These are phyloP conservation scores for Hippolais icterina DNA, from an alignment of 2,113 vertebrate genomes.

Conservation along the genomic window DNA sequence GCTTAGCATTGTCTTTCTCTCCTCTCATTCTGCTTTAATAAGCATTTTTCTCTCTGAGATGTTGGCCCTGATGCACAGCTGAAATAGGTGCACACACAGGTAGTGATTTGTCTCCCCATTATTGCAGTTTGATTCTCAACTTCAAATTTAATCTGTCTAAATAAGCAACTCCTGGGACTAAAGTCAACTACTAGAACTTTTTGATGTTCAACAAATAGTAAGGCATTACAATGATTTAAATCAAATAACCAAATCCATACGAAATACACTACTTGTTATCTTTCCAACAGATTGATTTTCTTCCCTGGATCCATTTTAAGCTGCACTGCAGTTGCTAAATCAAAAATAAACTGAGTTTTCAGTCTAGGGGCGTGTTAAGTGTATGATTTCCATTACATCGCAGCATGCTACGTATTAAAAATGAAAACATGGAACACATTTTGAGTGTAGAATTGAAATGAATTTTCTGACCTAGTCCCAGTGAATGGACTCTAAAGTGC, in stretches of 20 bases:
- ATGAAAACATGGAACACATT: slow-evolving; percentile 7
- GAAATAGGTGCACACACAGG: background rate
- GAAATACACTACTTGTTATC: slow-evolving; percentile 16
- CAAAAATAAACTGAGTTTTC: slow-evolving; percentile 10
- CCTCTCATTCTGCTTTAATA: background rate
- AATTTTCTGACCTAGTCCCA: slow-evolving; percentile 8
- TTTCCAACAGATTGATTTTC: slow-evolving; percentile 50
- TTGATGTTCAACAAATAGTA: slow-evolving; percentile 3
- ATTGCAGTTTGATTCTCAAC: background rate
- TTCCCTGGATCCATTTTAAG: slow-evolving; percentile 14
- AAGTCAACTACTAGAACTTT: background rate
- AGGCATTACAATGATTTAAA: slow-evolving; percentile 32
- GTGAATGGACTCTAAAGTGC: slow-evolving; percentile 11
- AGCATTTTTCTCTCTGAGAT: background rate
- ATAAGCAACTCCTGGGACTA: background rate
- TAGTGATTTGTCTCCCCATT: background rate
- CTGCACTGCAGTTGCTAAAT: slow-evolving; percentile 9
- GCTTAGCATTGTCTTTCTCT: background rate
- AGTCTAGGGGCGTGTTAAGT: background rate
- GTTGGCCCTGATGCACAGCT: background rate
- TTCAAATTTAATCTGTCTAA: slow-evolving; percentile 9
- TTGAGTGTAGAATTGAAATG: slow-evolving; percentile 46
- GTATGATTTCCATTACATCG: background rate
- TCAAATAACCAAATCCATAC: slow-evolving; percentile 17
- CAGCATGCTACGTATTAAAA: background rate